Conservation (phyloP, 2,888 invertebrate species). For the Prenolepis imparis region DNA sequence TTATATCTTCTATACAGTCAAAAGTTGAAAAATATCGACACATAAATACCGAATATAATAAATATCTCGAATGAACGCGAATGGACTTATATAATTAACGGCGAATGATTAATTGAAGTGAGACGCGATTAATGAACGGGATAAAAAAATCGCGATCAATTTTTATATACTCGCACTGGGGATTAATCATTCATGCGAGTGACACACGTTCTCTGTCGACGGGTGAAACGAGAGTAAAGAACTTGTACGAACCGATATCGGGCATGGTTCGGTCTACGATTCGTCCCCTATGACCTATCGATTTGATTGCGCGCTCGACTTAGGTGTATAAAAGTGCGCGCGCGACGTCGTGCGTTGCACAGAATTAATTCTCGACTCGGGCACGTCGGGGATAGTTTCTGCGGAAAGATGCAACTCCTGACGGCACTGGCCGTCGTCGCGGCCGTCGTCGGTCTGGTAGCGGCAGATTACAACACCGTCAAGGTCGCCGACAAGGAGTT, state of each 20-base stretch:
- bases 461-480: slow-evolving; percentile 70
- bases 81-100: not conserved
- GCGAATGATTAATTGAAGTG: not conserved
- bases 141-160: not conserved
- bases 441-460: slow-evolving; percentile 76
- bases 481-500: slow-evolving; percentile 79
- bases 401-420: slow-evolving; percentile 67
- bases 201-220: not conserved
- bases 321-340: slow-evolving; percentile 60
- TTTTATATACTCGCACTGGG: not conserved
- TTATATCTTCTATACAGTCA: no score
- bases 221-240: not conserved
- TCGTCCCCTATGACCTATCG: slow-evolving; percentile 36
- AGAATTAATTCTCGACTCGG: slow-evolving; percentile 44
- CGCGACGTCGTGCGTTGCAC: not conserved
- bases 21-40: no score
- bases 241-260: not conserved
- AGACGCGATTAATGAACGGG: no score
- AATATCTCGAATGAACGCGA: no score
- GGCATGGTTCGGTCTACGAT: not conserved
- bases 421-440: slow-evolving; percentile 71
- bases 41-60: no score
- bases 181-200: not conserved
- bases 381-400: slow-evolving; percentile 9
- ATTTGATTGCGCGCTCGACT: slow-evolving; percentile 44